Conservation (phyloP, 2,888 invertebrate genomes). For the Euclidia mi region DNA sequence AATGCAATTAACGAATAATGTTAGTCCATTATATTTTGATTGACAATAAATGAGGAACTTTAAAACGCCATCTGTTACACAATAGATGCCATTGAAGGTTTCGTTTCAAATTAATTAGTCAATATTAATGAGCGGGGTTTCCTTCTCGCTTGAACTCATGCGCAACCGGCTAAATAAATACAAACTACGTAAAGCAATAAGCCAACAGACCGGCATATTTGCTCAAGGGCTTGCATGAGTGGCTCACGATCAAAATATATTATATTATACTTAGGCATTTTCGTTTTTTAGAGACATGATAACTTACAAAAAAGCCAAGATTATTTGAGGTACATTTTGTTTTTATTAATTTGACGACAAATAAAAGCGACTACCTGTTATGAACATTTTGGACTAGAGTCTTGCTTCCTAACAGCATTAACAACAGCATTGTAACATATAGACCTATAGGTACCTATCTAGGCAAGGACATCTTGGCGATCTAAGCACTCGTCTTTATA, state of each 20-base stretch:
- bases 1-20: conserved; percentile 28
- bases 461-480: no score
- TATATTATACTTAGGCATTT: not conserved
- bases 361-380: no score
- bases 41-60: conserved; percentile 30
- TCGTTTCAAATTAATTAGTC: conserved; percentile 59
- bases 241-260: conserved; percentile 19
- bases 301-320: no score
- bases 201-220: conserved; percentile 63
- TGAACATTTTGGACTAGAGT: no score
- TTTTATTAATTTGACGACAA: no score
- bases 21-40: conserved; percentile 27
- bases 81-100: conserved; percentile 53
- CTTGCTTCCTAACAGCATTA: no score
- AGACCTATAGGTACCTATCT: no score
- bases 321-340: no score
- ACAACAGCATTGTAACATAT: no score
- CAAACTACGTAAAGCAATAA: conserved; percentile 57
- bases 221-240: conserved; percentile 54
- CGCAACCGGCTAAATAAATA: conserved; percentile 66
- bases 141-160: conserved; percentile 68
- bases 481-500: no score
- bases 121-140: conserved; percentile 62
- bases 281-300: no score
- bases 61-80: conserved; percentile 30